Evolutionary conservation across 37 sponge, comb jelly and placozoan species (phyloP), one percentile per base, ranked within the genome.

Genomic region (Hexactinellida sp.): DNA sequence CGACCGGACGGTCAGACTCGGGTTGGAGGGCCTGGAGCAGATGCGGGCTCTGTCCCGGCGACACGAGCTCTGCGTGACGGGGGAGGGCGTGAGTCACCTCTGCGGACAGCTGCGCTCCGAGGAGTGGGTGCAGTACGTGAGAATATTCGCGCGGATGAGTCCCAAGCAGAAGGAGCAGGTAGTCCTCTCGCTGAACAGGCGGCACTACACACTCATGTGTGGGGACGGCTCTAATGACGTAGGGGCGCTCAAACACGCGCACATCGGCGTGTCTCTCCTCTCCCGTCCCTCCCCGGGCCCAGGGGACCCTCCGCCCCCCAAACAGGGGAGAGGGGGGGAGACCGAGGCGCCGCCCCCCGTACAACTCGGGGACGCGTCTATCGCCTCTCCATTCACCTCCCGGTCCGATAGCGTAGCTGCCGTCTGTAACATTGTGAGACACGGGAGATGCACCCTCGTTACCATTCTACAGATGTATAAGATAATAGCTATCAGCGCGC

Each of bases 221-320:
- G 99, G 99, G n/a, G 99, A 98, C 85, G 99, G 99, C 7, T 95
- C 99, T 1, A 98, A 98, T 82, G 99, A 98, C 86, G 99, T 98
- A 0, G 99, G 99, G 84, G 99, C 99, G 0, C 87, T 98, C 21
- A 98, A 98, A 82, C 99, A 98, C 84, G 99, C 99, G 7, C 92
- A 98, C 83, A 94, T 98, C 87, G 99, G 99, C 86, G 82, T 37
- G 90, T 88, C 85, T 39, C 51, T 38, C 86, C 51, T 85, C 55
- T 47, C 76, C 28, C 76, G 76, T 7, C 76, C 76, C 13, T 23
- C 34, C 32, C 3, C 76, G 34, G 28, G 30, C 19, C 76, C 3
- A 23, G 30, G 19, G 1, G 28, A 63, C 5, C 76, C 34, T 23
- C 76, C 76, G 3, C 76, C 32, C 13, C 76, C 76, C 76, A 63